These are phyloP conservation scores for Luehdorfia chinensis DNA, from an alignment of 1,140 invertebrate genomes.

Conservation along the genomic window DNA sequence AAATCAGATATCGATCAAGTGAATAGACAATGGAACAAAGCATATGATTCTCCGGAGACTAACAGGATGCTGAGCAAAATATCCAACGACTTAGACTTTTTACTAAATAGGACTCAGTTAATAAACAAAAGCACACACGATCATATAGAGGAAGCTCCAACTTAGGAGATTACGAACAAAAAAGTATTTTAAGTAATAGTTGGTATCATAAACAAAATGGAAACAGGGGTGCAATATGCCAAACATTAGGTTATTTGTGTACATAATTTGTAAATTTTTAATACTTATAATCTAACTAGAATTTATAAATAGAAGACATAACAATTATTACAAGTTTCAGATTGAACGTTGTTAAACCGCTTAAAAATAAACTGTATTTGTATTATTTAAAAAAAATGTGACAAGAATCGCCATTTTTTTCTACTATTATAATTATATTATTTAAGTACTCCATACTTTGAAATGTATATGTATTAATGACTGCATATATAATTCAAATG, in stretches of 20 bases:
- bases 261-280: constrained; percentile 18
- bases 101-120: constrained; percentile 80
- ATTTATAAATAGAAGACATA: too few relatives aligned
- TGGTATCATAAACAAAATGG: not conserved
- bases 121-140: constrained; percentile 35
- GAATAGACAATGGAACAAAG: constrained; percentile 58
- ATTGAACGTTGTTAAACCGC: too few relatives aligned
- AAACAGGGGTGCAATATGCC: constrained; percentile 29
- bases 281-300: too few relatives aligned
- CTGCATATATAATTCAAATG: too few relatives aligned
- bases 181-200: not conserved
- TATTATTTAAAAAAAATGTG: too few relatives aligned
- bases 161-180: constrained; percentile 34
- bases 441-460: not conserved
- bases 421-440: not conserved
- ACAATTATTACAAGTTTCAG: too few relatives aligned
- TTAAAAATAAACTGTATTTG: too few relatives aligned
- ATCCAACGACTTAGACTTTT: constrained; percentile 85
- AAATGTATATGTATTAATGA: too few relatives aligned
- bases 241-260: constrained; percentile 23
- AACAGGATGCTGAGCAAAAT: constrained; percentile 84
- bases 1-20: constrained; percentile 63
- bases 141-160: constrained; percentile 58
- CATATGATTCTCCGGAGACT: constrained; percentile 62
- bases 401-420: too few relatives aligned